Evolutionary conservation across 2,797 vertebrate species (phyloP), one percentile per base, ranked within the genome.

Genomic region (Sebastes trivittatus): DNA sequence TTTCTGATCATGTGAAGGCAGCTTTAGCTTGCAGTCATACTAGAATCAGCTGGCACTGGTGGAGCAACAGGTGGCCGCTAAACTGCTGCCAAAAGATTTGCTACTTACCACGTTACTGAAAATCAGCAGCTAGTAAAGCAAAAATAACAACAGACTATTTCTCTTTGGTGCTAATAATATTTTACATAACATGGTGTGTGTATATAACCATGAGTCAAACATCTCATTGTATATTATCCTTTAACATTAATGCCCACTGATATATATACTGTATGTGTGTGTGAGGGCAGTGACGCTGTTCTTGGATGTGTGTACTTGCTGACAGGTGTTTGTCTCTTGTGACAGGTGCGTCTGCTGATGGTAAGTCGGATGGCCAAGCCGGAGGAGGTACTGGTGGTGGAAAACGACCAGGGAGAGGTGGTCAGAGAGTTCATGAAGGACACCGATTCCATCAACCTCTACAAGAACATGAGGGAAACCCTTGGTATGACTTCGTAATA

Each of bases 351-450:
- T 71, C 95, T 99, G 89, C 94, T 99, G 67, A 99, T 99, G 98
- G 98, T 99, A n/a, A 98, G 98, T 89, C 96, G 98, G 42, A 99
- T 99, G 98, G 98, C 98, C 74, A 99, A 99, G 85, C 98, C 98
- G 1, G 98, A 99, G 91, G 98, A 99, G 92, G 98, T 99, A 16
- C 90, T 99, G 80, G 98, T 99, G 85, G 98, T 99, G 93, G 98
- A 99, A 94, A 99, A 99, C n/a, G 98, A 99, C 92, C 98, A 99
- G 91, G 98, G 98, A 73, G 98, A 99, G 92, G 98, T 99, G 86
- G 98, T 99, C 62, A 91, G 98, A 86, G 98, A 99, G 94, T 99
- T 99, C 91, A 99, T 99, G 98, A 99, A 99, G 94, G 98, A 99
- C 93, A 99, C 98, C 0, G 98, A 99, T 91, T 99, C 98, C 76